These are phyloP conservation scores for Elmis aenea DNA, from an alignment of 2,888 invertebrate genomes.

Conservation along the genomic window DNA sequence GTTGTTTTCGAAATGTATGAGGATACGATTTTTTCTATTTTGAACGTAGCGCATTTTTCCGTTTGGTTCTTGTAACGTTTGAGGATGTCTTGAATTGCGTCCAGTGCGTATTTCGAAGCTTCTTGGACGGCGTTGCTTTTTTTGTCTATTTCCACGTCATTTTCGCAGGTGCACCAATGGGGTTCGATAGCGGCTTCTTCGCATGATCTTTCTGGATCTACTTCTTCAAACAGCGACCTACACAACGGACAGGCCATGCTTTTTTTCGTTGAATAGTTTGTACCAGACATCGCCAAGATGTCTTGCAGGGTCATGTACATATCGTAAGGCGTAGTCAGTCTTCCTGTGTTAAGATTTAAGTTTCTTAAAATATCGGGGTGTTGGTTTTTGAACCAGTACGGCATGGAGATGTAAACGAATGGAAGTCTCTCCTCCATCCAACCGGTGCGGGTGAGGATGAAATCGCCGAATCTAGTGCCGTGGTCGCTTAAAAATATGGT, in stretches of 20 bases:
- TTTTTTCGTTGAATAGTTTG: conserved; percentile 29
- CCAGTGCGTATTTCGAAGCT: conserved; percentile 50
- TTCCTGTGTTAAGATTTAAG: conserved; percentile 58
- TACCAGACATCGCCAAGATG: conserved; percentile 52
- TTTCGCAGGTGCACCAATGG: conserved; percentile 73
- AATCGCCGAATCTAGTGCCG: conserved; percentile 72
- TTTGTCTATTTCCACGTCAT: conserved; percentile 49
- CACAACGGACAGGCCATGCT: conserved; percentile 60
- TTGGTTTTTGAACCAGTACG: conserved; percentile 55
- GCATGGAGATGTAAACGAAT: conserved; percentile 65
- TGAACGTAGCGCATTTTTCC: conserved; percentile 37
- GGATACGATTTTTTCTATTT: conserved; percentile 30
- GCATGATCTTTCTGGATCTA: conserved; percentile 60
- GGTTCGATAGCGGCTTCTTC: conserved; percentile 60
- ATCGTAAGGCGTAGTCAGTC: conserved; percentile 72
- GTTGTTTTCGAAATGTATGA: conserved; percentile 28
- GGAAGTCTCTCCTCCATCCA: conserved; percentile 79
- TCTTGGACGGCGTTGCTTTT: conserved; percentile 51
- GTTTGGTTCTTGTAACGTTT: conserved; percentile 11
- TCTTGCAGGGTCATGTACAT: conserved; percentile 68
- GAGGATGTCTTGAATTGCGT: conserved; percentile 27
- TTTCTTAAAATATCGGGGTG: conserved; percentile 54
- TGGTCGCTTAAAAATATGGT: conserved; percentile 75
- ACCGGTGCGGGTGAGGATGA: conserved; percentile 62
- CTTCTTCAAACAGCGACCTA: conserved; percentile 57